Evolutionary conservation across 1,140 invertebrate species (phyloP).

Genomic region (Eriosoma lanigerum): DNA sequence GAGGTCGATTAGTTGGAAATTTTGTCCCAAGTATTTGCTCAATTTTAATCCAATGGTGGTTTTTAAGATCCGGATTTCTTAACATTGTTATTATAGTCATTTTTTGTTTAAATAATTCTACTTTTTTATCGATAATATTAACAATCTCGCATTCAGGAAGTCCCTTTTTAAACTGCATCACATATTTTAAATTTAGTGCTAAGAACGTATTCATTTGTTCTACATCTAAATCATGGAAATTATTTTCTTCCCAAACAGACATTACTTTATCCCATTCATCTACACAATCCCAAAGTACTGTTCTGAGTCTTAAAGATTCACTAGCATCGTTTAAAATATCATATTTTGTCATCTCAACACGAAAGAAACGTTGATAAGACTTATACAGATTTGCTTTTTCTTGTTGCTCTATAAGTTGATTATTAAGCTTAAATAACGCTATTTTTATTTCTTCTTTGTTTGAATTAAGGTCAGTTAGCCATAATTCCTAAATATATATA

Average conservation of each 20-base stretch:
- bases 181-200: constrained; percentile 41
- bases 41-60: constrained; percentile 80
- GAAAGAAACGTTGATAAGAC: constrained; percentile 51
- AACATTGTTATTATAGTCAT: constrained; percentile 73
- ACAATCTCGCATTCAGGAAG: constrained; percentile 5
- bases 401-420: constrained; percentile 65
- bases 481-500: constrained; percentile 73
- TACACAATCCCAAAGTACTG: constrained; percentile 55
- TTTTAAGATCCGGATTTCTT: constrained; percentile 71
- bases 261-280: constrained; percentile 59
- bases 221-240: constrained; percentile 38
- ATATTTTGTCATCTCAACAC: constrained; percentile 18
- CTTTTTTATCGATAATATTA: constrained; percentile 45
- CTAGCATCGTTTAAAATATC: constrained; percentile 1
- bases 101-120: constrained; percentile 58
- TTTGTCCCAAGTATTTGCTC: constrained; percentile 72
- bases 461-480: constrained; percentile 72
- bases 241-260: constrained; percentile 9
- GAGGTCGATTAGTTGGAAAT: constrained; percentile 65
- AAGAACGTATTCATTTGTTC: constrained; percentile 29
- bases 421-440: constrained; percentile 65
- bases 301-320: constrained; percentile 38
- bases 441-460: constrained; percentile 66
- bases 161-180: constrained; percentile 37
- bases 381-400: constrained; percentile 67